Evolutionary conservation across 2,797 vertebrate species (phyloP), one percentile per base, ranked within the genome.

Genomic region (Acipenser transmontanus): DNA sequence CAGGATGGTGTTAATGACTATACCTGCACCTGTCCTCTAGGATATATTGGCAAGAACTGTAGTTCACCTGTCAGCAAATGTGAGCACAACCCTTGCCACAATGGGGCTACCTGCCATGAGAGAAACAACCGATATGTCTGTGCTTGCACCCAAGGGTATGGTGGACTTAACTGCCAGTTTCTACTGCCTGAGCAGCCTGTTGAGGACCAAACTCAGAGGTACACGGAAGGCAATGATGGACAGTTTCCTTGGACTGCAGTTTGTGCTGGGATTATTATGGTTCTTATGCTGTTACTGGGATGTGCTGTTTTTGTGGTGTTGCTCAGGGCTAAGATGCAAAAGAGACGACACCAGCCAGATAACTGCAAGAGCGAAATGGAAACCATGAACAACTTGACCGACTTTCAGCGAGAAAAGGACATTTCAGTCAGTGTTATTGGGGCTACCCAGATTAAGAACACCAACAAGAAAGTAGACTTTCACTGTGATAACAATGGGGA

Each of bases 311-410:
- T 93, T 64, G 89, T 94, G 0, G 94, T 99, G 71, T 97, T 92
- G 0, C 1, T 95, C 68, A 90, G 95, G 66, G 89, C 98, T 63
- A 91, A 93, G 74, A 81, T 93, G 69, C 95, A 96, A 77, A 92
- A 93, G 71, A 88, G 80, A 71, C 87, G 82, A 72, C 93, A 89
- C 65, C 88, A 86, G 0, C 76, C 84, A 0, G 81, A 90, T 0
- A 87, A 92, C 47, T 87, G 85, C 69, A 87, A 89, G 61, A 91
- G 88, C 0, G 97, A 98, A 83, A 89, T 89, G 0, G 97, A 98
- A 78, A 99, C 97, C 73, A 99, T 99, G 97, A 99, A 99, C 87
- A 99, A 99, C 83, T 81, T 98, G 78, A 92, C 95, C 9, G 97
- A 91, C 81, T 93, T 93, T 80, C 94, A 93, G 63, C 92, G 95